Percentiles rank a stretch among this genome's conserved stretches.
These are phyloP conservation scores for Peribatodes rhomboidaria DNA, from an alignment of 2,888 invertebrate species.

Conservation along the genomic window DNA sequence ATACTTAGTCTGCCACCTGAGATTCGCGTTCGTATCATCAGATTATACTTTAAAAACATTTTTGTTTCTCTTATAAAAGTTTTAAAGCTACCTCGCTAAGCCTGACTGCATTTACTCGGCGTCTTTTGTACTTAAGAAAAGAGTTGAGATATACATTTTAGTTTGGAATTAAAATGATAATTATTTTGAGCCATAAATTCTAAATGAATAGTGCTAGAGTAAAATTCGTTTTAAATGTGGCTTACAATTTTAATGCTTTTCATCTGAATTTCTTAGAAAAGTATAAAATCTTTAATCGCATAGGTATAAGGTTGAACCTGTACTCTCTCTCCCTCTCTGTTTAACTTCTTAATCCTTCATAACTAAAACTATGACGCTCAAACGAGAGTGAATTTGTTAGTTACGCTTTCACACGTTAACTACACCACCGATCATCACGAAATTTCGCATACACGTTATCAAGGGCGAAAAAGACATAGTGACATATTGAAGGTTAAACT, in stretches of 20 bases:
- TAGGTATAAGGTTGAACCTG: too few relatives aligned
- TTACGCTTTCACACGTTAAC: too few relatives aligned
- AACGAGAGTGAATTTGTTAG: too few relatives aligned
- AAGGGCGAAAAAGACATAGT: too few relatives aligned
- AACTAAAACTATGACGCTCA: too few relatives aligned
- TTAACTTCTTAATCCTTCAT: too few relatives aligned
- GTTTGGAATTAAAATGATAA: background rate
- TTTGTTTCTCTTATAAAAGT: slow-evolving; percentile 36
- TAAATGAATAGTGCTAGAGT: background rate
- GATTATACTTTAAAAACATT: slow-evolving; percentile 43
- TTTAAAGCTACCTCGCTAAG: slow-evolving; percentile 34
- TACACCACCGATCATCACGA: too few relatives aligned
- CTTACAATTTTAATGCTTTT: background rate
- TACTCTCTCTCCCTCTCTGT: too few relatives aligned
- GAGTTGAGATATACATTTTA: slow-evolving; percentile 6
- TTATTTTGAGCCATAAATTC: background rate
- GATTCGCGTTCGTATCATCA: slow-evolving; percentile 40
- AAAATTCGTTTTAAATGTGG: background rate
- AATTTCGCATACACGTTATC: too few relatives aligned
- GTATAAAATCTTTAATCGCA: too few relatives aligned
- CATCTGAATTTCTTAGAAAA: background rate
- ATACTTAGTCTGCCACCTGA: slow-evolving; percentile 37
- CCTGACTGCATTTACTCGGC: slow-evolving; percentile 28
- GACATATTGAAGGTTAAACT: too few relatives aligned
- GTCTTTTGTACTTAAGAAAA: slow-evolving; percentile 16